These are phyloP conservation scores for Drosophila nr. perissopoda DNA, from an alignment of 2,888 invertebrate species.

Conservation along the genomic window DNA sequence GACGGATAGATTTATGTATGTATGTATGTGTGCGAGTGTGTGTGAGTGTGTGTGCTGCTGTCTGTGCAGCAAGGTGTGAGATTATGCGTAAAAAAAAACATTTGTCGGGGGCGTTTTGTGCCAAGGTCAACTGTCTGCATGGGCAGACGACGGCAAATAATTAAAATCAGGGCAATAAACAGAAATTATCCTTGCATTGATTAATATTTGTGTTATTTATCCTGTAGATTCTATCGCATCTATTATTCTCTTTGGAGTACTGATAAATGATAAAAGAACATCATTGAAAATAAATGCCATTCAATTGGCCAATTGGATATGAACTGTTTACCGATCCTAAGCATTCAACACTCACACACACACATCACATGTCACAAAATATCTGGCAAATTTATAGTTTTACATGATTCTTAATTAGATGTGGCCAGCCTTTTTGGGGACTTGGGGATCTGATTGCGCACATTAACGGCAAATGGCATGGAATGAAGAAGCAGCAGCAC, in stretches of 20 bases:
- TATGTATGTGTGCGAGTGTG: not conserved
- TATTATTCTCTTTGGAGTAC: not conserved
- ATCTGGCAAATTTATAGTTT: slow-evolving; percentile 1
- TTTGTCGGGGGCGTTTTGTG: slow-evolving; percentile 55
- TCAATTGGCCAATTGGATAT: not conserved
- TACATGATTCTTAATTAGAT: slow-evolving; percentile 12
- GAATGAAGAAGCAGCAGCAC: slow-evolving; percentile 28
- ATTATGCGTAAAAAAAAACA: slow-evolving; percentile 18
- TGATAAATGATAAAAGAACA: not conserved
- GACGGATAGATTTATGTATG: slow-evolving; percentile 1
- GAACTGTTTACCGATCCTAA: not conserved
- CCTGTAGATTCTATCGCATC: not conserved
- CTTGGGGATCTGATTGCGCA: slow-evolving; percentile 17
- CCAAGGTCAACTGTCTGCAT: slow-evolving; percentile 75
- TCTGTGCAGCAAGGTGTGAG: slow-evolving; percentile 22
- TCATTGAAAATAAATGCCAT: not conserved
- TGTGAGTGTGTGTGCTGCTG: not conserved
- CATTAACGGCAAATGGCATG: slow-evolving; percentile 34
- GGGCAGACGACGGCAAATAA: slow-evolving; percentile 34
- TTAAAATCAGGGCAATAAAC: not conserved
- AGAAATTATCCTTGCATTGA: not conserved
- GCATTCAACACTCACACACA: not conserved
- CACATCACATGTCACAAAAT: not conserved
- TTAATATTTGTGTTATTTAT: not conserved
- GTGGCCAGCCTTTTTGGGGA: slow-evolving; percentile 19